Base-by-base conservation (phyloP, 2,888 invertebrate genomes). In the Sinhomidia bicolor region DNA sequence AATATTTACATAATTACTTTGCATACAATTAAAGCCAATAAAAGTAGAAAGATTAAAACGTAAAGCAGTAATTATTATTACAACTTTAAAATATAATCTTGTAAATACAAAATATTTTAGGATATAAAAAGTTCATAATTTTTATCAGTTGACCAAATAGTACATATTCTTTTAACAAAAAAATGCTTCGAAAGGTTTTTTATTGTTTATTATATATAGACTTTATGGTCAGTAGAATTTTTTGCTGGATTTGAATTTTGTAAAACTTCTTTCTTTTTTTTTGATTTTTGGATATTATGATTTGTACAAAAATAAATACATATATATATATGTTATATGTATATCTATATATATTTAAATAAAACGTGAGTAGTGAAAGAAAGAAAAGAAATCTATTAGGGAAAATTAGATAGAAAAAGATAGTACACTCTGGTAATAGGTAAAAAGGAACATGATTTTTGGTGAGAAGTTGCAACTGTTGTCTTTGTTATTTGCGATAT, bases 251-350 rank as follows among this genome's bases (percentile, higher is more conserved):
- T 36, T 41, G 41, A n/a, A n/a, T n/a, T 20, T 71, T 17, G 41
- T 71, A 14, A 29, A 23, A 20, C 23, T 3, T 23, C 26, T 17
- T 54, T 54, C 6, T 1, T 29, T 26, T 41, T 10, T 41, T 41
- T 71, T 10, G 4, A 65, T 20, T 41, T 41, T 71, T 36, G n/a
- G n/a, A n/a, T 41, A 20, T 14, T 41, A 10, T 44, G 68, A 41
- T 71, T 41, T 41, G 68, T 71, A 71, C 68, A 71, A 68, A 68
- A 36, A 32, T 20, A n/a, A n/a, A n/a, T n/a, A n/a, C n/a, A n/a
- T n/a, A n/a, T n/a, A n/a, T n/a, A n/a, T n/a, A n/a, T n/a, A n/a
- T n/a, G n/a, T n/a, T n/a, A n/a, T n/a, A n/a, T n/a, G n/a, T n/a
- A n/a, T n/a, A n/a, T n/a, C n/a, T n/a, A n/a, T n/a, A n/a, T n/a